phyloP scores from a whole-genome alignment of 2,113 vertebrate genomes.

The Ivindomyrus marchei region DNA sequence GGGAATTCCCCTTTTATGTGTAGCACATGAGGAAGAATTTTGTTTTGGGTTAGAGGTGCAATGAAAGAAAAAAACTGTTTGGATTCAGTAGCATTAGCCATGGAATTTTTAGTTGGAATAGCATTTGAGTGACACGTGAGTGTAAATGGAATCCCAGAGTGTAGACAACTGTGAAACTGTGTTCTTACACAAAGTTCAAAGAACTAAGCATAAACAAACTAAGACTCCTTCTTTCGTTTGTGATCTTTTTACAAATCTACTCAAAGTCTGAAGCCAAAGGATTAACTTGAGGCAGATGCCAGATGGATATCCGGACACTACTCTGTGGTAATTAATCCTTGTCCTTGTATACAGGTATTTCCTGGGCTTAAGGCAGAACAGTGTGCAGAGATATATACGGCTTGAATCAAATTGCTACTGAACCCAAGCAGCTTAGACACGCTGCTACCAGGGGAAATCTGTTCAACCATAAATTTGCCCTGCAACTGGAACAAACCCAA shows the following conservation, averaged over 20 bases:
- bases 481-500: not conserved
- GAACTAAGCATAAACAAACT: not conserved
- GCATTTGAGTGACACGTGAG: not conserved
- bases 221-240: not conserved
- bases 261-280: not conserved
- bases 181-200: not conserved
- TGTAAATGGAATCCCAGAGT: not conserved
- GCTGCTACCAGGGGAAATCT: not conserved
- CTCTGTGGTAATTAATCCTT: conserved; percentile 17
- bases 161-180: not conserved
- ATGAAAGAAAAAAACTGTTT: not conserved
- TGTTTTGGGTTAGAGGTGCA: not conserved
- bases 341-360: conserved; percentile 5
- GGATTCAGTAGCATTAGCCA: not conserved
- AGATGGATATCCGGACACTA: conserved; percentile 21
- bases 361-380: conserved; percentile 5
- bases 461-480: not conserved
- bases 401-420: conserved; percentile 4
- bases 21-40: not conserved
- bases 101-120: not conserved
- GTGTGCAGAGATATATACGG: not conserved
- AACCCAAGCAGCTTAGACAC: conserved; percentile 7
- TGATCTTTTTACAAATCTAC: not conserved
- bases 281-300: not conserved
- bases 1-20: not conserved